Evolutionary conservation across 2,888 invertebrate species (phyloP), one percentile per base, ranked within the genome.

Genomic region (Eupithecia vulgata): DNA sequence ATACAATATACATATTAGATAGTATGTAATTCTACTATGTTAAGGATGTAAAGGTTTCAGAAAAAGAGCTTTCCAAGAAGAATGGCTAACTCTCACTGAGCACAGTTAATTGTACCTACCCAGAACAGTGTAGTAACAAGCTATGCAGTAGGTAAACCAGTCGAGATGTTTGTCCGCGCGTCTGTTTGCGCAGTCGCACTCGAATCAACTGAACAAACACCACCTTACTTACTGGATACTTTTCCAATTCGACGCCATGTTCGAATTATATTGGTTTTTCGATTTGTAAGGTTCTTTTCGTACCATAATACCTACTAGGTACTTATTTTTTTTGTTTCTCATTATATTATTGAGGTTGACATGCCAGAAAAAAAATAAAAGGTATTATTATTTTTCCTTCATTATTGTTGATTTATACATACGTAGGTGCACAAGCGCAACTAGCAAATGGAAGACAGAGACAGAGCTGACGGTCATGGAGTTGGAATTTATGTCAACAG

Each of bases 131-230:
- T 25, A 17, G 57, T 64, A 73, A 57, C 17, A 68, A 66, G 73
- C 69, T 70, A 72, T 72, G 72, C 72, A 57, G 72, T 67, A 42
- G 57, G 42, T 57, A 74, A 71, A 70, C 74, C 30, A 66, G 35
- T 30, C 57, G 34, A 57, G 48, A 35, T 73, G 73, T 73, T 72
- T 75, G 72, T 64, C 57, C 37, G 69, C 61, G 67, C 74, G 78
- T 70, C 17, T 77, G 77, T 79, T 69, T 80, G 74, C 75, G 74
- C 80, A 78, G 77, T 73, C 78, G 80, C 78, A 71, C 76, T 77
- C 70, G 75, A 72, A 79, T 79, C 80, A 79, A 81, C 82, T 81
- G 81, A 77, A 77, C 78, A 81, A 81, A 82, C 75, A 80, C 67
- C 68, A 52, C 57, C 21, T 21, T 75, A 68, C 74, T 71, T 68